Evolutionary conservation across 2,113 vertebrate species (phyloP).

Genomic region (Halcyon malimbica): DNA sequence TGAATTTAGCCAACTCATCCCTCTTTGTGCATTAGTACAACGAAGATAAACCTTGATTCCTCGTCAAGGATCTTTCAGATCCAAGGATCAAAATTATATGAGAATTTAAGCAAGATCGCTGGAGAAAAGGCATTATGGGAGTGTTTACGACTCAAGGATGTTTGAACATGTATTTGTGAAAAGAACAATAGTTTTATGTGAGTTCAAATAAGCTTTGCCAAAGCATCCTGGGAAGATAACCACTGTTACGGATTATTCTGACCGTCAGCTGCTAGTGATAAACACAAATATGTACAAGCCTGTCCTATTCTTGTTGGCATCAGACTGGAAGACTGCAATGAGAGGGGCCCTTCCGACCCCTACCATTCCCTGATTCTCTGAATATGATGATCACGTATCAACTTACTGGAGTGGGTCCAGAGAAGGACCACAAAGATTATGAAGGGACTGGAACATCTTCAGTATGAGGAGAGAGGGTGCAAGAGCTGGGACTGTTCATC

Average conservation of each 20-base stretch:
- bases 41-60: background rate
- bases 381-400: too few relatives aligned
- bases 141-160: background rate
- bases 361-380: too few relatives aligned
- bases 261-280: background rate
- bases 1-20: background rate
- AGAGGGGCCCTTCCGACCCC: background rate
- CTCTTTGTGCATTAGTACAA: background rate
- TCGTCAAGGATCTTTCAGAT: background rate
- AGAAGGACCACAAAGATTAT: background rate
- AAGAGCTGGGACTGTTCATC: too few relatives aligned
- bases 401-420: background rate
- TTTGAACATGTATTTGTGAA: background rate
- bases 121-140: background rate
- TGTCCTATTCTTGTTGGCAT: background rate
- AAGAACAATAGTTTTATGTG: background rate
- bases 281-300: background rate
- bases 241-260: background rate
- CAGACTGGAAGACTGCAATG: background rate
- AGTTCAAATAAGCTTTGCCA: background rate
- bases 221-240: background rate
- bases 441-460: background rate
- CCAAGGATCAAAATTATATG: background rate
- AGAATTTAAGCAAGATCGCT: background rate
- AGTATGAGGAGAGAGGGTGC: too few relatives aligned